These are phyloP conservation scores for Spea multiplicata DNA, from an alignment of 2,113 vertebrate species.

Conservation along the genomic window DNA sequence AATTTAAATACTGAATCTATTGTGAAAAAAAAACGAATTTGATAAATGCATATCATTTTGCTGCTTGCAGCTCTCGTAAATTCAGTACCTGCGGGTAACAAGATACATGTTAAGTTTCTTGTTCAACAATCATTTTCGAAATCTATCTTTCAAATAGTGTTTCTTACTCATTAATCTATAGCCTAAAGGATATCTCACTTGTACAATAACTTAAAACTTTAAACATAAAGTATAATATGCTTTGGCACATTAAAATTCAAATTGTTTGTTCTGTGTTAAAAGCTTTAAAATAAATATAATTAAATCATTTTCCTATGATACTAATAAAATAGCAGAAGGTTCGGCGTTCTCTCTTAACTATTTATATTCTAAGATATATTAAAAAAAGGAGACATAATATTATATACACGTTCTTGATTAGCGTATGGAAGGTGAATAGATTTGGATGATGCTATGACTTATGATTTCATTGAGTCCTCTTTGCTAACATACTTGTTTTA, in stretches of 20 bases:
- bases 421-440: too few species aligned
- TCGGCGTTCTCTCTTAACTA: background rate
- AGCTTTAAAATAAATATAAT: background rate
- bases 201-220: conserved; percentile 65
- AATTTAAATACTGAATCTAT: conserved; percentile 67
- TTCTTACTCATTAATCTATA: conserved; percentile 64
- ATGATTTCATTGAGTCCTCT: too few species aligned
- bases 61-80: conserved; percentile 69
- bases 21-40: conserved; percentile 57
- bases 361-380: background rate
- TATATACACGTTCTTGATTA: too few species aligned
- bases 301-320: background rate
- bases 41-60: conserved; percentile 65
- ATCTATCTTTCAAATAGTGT: conserved; percentile 67
- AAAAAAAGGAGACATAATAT: background rate
- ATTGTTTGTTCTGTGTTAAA: background rate
- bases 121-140: conserved; percentile 64
- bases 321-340: background rate
- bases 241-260: conserved; percentile 26
- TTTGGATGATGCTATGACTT: too few species aligned
- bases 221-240: conserved; percentile 49
- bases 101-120: conserved; percentile 62
- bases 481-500: too few species aligned
- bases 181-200: conserved; percentile 64
- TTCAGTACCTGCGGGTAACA: conserved; percentile 68